Base-by-base conservation (phyloP, 2,113 vertebrate genomes). In the Megaleporinus macrocephalus region DNA sequence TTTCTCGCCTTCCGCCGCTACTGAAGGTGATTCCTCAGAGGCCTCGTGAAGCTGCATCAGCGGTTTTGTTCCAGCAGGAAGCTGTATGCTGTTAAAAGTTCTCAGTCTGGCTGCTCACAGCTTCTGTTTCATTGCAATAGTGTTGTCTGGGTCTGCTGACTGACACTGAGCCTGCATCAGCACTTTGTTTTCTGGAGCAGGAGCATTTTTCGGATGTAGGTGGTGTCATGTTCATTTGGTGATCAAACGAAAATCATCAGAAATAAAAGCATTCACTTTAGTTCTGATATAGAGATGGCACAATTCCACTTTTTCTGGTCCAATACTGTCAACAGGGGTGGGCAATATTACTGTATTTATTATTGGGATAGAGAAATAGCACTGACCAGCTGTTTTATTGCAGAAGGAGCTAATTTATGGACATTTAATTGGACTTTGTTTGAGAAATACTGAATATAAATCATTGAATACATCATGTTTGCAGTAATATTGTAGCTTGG, bases 1-100 rank as follows among this genome's bases (percentile, higher is more conserved):
- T 47, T 75, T 82, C 78, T 69, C 77, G 20, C 76, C 16, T 24
- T 70, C 27, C 33, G 26, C 41, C 55, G 18, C 30, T 76, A 14
- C 14, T 41, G 78, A 59, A 61, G 66, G 24, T 44, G 51, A 59
- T 70, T 79, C n/a, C n/a, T 57, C 49, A 41, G 29, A 79, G 68
- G 49, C 49, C n/a, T 61, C 12, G 15, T 18, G 16, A 24, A 36
- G 30, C 24, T 14, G n/a, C 27, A 15, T 62, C 20, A 72, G 5
- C 44, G 20, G 24, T 14, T 36, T 27, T 65, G 14, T 53, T 18
- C 33, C 59, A 73, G 2, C 29, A 33, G 20, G 61, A 20, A 7
- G 29, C 27, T 65, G 16, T 18, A 26, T 9, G 6, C 57, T 24
- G 41, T 62, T 44, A 33, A 53, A 68, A 30, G 63, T 30, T 53